These are phyloP conservation scores for Palythoa grandis DNA, from an alignment of 92 coral and sea anemone genomes.

Conservation along the genomic window DNA sequence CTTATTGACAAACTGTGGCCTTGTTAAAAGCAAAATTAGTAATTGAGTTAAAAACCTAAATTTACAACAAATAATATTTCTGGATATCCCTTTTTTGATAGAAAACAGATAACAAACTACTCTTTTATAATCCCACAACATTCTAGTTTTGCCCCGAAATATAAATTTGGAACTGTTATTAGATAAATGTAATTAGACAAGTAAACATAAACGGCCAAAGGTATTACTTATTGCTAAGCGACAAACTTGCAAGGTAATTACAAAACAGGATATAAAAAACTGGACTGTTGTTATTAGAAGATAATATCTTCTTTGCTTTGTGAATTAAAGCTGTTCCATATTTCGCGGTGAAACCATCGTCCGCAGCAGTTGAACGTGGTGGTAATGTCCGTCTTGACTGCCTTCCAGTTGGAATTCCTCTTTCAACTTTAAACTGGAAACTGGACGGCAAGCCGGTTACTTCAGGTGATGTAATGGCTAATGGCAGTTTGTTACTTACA, in stretches of 20 bases:
- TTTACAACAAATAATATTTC: no score
- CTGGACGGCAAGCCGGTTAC: conserved; percentile 48
- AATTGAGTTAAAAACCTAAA: no score
- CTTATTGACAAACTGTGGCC: no score
- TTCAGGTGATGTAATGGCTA: conserved; percentile 34
- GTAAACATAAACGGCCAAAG: no score
- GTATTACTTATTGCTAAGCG: no score
- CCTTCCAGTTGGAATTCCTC: conserved; percentile 49
- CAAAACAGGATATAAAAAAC: background rate
- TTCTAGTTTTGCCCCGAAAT: no score
- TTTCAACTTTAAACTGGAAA: conserved; percentile 51
- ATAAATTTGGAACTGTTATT: no score
- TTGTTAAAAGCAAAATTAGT: no score
- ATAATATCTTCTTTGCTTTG: background rate
- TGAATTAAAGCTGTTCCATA: conserved; percentile 8
- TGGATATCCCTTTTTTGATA: no score
- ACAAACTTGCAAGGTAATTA: background rate
- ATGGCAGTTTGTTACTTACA: conserved; percentile 51
- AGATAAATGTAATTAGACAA: no score
- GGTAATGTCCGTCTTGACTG: conserved; percentile 45
- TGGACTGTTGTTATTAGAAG: background rate
- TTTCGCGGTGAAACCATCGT: conserved; percentile 32
- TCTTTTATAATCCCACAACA: no score
- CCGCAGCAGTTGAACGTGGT: conserved; percentile 36
- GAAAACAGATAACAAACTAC: no score